phyloP scores from a whole-genome alignment of 2,113 vertebrate species.

The Xiphorhynchus elegans region DNA sequence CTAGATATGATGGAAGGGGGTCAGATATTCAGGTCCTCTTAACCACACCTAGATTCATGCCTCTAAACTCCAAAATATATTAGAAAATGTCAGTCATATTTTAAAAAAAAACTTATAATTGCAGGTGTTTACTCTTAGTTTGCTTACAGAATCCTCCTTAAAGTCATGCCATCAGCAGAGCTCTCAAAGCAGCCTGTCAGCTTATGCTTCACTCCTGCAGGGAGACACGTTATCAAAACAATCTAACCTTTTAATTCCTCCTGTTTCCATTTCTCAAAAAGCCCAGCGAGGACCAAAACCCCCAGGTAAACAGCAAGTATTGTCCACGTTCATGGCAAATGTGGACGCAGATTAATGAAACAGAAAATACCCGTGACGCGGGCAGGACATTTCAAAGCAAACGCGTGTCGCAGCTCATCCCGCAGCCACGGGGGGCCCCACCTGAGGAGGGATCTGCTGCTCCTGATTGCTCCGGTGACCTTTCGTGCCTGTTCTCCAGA shows the following conservation, averaged over 20 bases:
- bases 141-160: neutral
- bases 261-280: neutral
- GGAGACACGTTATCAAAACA: neutral
- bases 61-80: neutral
- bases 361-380: neutral
- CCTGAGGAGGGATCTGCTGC: slow-evolving; percentile 34
- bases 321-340: neutral
- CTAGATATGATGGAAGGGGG: neutral
- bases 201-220: neutral
- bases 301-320: neutral
- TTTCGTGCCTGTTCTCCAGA: slow-evolving; percentile 53
- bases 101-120: neutral
- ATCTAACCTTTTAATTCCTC: slow-evolving; percentile 39
- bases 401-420: slow-evolving; percentile 18
- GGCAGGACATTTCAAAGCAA: neutral
- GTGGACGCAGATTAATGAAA: neutral
- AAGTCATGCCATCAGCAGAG: neutral
- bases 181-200: neutral
- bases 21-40: neutral
- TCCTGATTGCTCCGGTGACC: slow-evolving; percentile 60
- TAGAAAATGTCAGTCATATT: neutral
- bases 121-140: neutral
- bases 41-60: neutral
- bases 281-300: neutral
- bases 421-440: slow-evolving; percentile 42